phyloP scores from a whole-genome alignment of 2,797 vertebrate species.

The Phrynocephalus forsythii region DNA sequence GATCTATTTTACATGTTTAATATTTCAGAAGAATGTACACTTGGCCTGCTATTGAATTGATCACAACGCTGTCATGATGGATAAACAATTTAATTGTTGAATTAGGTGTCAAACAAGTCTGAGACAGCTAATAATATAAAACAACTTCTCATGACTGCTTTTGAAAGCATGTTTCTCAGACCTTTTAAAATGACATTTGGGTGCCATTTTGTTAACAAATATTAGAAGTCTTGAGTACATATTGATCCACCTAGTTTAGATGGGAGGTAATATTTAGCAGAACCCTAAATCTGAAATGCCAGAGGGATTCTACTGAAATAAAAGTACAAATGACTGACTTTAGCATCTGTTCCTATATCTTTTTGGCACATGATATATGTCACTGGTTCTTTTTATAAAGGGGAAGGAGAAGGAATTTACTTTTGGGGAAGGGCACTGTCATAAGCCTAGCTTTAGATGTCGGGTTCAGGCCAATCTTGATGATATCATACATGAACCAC shows the following conservation, averaged over 20 bases:
- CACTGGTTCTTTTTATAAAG: not conserved
- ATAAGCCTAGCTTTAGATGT: not conserved
- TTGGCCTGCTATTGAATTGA: not conserved
- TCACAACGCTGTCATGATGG: not conserved
- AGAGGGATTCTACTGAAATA: not conserved
- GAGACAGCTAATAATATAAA: not conserved
- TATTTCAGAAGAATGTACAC: not conserved
- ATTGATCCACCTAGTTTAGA: too few relatives aligned
- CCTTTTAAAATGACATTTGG: not conserved
- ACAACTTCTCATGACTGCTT: not conserved
- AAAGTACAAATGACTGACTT: not conserved
- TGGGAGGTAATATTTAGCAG: too few relatives aligned
- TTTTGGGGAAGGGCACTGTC: not conserved
- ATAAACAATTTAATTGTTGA: not conserved
- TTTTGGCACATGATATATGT: not conserved
- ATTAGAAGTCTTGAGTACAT: not conserved
- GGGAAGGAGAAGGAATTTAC: not conserved
- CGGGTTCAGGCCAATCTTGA: not conserved
- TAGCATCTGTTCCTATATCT: not conserved
- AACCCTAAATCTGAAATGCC: too few relatives aligned
- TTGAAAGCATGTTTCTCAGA: not conserved
- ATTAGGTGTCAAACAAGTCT: not conserved
- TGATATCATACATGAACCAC: not conserved
- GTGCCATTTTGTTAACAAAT: not conserved
- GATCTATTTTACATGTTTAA: not conserved